phyloP scores from a whole-genome alignment of 1,140 invertebrate species.

The Pseudomyrmex flavicornis region DNA sequence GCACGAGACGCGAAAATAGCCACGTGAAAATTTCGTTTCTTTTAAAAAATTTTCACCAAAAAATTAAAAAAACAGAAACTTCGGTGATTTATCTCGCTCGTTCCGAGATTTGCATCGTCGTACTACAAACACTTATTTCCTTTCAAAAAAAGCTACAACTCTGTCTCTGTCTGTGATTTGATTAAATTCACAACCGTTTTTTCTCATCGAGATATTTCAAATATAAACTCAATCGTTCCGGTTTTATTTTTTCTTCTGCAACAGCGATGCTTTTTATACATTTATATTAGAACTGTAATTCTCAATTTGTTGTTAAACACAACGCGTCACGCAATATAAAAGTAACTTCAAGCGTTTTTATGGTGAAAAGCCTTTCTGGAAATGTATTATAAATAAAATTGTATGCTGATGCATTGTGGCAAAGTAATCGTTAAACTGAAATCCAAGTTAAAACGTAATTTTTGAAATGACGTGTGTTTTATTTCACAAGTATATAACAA shows the following conservation, averaged over 20 bases:
- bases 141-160: background rate
- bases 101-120: slow-evolving; percentile 29
- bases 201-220: background rate
- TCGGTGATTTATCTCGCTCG: slow-evolving; percentile 5
- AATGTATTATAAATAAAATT: slow-evolving; percentile 44
- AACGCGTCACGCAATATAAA: slow-evolving; percentile 30
- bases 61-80: slow-evolving; percentile 21
- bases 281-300: slow-evolving; percentile 34
- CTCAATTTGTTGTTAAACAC: slow-evolving; percentile 34
- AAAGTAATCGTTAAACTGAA: slow-evolving; percentile 29
- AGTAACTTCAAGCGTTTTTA: slow-evolving; percentile 28
- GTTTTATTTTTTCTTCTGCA: slow-evolving; percentile 12
- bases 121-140: slow-evolving; percentile 7
- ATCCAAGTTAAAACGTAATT: slow-evolving; percentile 24
- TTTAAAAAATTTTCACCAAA: slow-evolving; percentile 37
- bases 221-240: background rate
- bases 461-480: background rate
- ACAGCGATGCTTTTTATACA: slow-evolving; percentile 9
- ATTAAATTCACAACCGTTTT: slow-evolving; percentile 6
- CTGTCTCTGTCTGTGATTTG: background rate
- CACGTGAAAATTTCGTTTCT: slow-evolving; percentile 11
- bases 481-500: background rate
- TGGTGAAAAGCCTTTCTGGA: slow-evolving; percentile 12
- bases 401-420: background rate
- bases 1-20: background rate